A percentile compares a stretch with the other conserved stretches of the same genome.
phyloP scores from a whole-genome alignment of 2,113 vertebrate genomes.

The Otus sunia region DNA sequence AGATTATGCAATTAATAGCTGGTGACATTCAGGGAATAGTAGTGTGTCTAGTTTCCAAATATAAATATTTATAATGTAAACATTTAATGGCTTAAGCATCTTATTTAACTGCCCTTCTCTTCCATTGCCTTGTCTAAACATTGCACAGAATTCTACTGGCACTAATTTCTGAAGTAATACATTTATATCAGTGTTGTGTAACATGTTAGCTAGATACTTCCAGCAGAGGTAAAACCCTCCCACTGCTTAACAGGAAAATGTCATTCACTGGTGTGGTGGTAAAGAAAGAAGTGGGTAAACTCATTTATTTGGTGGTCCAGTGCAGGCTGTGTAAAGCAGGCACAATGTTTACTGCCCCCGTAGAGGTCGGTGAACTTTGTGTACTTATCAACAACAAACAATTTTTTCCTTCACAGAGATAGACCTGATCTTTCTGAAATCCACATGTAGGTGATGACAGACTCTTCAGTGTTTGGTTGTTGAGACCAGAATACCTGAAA shows the following conservation, averaged over 20 bases:
- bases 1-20: slow-evolving; percentile 34
- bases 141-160: background rate
- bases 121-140: background rate
- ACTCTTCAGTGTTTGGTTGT: background rate
- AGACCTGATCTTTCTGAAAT: background rate
- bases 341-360: fast-evolving
- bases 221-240: background rate
- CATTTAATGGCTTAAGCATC: slow-evolving; percentile 6
- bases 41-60: background rate
- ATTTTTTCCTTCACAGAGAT: background rate
- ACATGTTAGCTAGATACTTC: background rate
- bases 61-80: slow-evolving; percentile 35
- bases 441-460: background rate
- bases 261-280: background rate
- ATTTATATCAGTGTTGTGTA: background rate
- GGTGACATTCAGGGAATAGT: slow-evolving; percentile 12
- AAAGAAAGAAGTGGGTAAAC: background rate
- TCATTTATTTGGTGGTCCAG: background rate
- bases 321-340: background rate
- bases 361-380: background rate
- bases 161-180: background rate
- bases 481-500: background rate
- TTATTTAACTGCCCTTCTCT: background rate
- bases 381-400: fast-evolving
- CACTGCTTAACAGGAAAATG: background rate